Conservation (phyloP, 2,888 invertebrate species). For the Steinernema scapterisci region DNA sequence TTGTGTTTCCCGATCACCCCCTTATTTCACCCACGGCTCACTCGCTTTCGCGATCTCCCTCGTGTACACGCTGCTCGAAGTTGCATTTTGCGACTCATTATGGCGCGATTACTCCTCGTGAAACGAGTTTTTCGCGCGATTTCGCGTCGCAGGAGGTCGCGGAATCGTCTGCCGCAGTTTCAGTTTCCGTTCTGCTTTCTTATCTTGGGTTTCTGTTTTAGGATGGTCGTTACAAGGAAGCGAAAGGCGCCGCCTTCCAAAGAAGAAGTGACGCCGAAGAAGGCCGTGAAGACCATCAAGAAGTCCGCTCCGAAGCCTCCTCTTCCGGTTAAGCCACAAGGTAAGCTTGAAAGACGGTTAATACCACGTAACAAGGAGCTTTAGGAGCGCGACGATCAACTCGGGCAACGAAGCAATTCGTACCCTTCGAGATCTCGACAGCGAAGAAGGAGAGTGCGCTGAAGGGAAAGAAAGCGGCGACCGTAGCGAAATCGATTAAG, state of each 20-base stretch:
- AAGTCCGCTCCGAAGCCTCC: neutral
- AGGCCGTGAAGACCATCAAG: neutral
- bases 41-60: too few relatives aligned
- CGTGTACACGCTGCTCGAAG: neutral
- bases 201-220: neutral
- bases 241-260: neutral
- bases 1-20: too few relatives aligned
- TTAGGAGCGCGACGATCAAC: neutral
- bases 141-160: neutral
- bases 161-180: neutral
- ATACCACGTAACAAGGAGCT: neutral
- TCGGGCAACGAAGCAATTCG: conserved; percentile 14
- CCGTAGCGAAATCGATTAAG: neutral
- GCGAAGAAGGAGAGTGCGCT: neutral
- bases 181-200: neutral
- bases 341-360: neutral
- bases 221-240: neutral
- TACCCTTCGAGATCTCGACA: neutral
- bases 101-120: neutral
- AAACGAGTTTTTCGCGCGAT: neutral
- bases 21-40: too few relatives aligned
- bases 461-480: neutral
- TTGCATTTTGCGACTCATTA: neutral
- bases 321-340: neutral
- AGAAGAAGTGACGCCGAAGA: neutral